A percentile compares a stretch with the other conserved stretches of the same genome.
phyloP scores from a whole-genome alignment of 1,140 invertebrate genomes.

The Marisa cornuarietis region DNA sequence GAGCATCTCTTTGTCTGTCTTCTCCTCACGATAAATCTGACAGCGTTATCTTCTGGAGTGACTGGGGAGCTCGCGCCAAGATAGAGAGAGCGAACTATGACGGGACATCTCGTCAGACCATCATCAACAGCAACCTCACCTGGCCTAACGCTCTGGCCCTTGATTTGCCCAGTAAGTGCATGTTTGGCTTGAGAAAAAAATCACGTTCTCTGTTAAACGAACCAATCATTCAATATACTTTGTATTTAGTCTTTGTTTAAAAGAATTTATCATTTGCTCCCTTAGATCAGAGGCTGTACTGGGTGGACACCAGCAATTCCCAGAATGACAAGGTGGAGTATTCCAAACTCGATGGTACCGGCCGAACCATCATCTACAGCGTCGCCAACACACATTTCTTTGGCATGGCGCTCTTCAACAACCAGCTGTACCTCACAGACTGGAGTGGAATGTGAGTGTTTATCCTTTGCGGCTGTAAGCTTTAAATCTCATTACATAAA shows the following conservation, averaged over 20 bases:
- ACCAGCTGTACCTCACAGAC: conserved; percentile 55
- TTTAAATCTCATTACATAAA: too few species aligned
- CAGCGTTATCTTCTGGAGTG: conserved; percentile 90
- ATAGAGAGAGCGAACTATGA: conserved; percentile 97
- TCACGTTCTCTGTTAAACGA: not conserved
- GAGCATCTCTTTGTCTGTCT: too few species aligned
- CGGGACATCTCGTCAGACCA: conserved; percentile 68
- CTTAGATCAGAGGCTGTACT: conserved; percentile 38
- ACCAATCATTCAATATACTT: conserved; percentile 8
- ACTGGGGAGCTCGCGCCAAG: conserved; percentile 96
- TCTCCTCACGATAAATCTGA: conserved; percentile 5
- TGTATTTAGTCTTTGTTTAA: conserved; percentile 49
- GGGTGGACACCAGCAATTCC: conserved; percentile 40
- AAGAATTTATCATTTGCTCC: conserved; percentile 5
- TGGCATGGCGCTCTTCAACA: conserved; percentile 72
- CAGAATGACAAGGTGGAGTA: conserved; percentile 51
- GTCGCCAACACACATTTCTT: conserved; percentile 76
- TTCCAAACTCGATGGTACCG: conserved; percentile 68
- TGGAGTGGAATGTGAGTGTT: conserved; percentile 26
- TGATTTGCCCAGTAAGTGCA: conserved; percentile 62
- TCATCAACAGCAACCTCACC: conserved; percentile 67
- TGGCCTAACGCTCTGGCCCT: conserved; percentile 74
- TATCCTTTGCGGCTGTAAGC: too few species aligned
- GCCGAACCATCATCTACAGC: conserved; percentile 62
- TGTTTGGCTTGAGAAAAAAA: not conserved